Conservation (phyloP, 1,140 invertebrate species). For the Paracyclopina nana region DNA sequence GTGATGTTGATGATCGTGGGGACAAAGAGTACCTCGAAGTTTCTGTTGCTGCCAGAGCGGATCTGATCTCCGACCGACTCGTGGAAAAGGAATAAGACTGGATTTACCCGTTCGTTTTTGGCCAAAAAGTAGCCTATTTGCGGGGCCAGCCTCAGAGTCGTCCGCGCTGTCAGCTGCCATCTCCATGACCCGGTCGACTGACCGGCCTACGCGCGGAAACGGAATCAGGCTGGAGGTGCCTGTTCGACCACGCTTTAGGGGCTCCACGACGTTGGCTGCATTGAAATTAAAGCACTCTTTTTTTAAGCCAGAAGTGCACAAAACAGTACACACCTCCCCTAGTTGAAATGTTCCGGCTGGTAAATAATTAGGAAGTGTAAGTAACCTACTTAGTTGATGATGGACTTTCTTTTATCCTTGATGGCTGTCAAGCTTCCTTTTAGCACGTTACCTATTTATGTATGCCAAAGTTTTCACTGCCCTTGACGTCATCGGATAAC, state of each 20-base stretch:
- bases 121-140: not conserved
- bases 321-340: too few species aligned
- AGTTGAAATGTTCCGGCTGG: too few species aligned
- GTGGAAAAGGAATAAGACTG: not conserved
- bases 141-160: not conserved
- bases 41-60: not conserved
- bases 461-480: too few species aligned
- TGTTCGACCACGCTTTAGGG: not conserved
- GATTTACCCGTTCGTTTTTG: not conserved
- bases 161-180: not conserved
- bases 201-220: not conserved
- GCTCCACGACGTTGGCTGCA: not conserved
- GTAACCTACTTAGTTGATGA: too few species aligned
- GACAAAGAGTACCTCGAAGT: not conserved
- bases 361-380: too few species aligned
- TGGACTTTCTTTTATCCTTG: too few species aligned
- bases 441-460: too few species aligned
- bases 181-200: too few species aligned
- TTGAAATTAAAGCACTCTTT: not conserved
- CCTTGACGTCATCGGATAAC: too few species aligned
- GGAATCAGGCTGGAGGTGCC: not conserved
- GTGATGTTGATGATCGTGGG: not conserved
- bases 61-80: not conserved
- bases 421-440: too few species aligned
- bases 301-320: too few species aligned